Conservation (phyloP, 2,113 vertebrate species). For the Tringa solitaria region DNA sequence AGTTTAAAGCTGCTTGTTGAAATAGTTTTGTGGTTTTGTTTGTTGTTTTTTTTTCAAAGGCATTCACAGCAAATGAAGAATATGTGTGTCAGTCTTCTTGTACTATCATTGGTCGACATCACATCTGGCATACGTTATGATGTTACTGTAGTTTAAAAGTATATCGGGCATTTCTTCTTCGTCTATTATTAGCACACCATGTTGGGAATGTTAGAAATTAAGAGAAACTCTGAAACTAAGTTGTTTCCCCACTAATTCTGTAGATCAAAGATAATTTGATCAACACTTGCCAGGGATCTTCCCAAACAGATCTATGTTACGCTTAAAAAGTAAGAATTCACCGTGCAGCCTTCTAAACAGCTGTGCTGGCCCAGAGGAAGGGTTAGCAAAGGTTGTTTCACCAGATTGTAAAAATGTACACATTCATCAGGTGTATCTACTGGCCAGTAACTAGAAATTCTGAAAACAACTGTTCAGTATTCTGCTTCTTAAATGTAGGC, state of each 20-base stretch:
- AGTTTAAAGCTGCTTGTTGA: background rate
- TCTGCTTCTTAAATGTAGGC: background rate
- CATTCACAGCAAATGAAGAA: background rate
- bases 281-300: background rate
- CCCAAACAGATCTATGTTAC: background rate
- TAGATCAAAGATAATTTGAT: background rate
- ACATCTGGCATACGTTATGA: background rate
- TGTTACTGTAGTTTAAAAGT: background rate
- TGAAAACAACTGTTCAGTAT: background rate
- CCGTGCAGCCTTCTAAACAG: background rate
- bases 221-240: background rate
- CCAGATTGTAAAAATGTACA: background rate
- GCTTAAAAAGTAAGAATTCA: background rate
- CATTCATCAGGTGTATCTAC: background rate
- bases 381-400: background rate
- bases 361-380: background rate
- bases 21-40: background rate
- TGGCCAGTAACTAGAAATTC: background rate
- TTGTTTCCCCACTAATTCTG: background rate
- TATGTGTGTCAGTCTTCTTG: background rate
- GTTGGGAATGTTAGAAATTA: background rate
- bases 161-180: background rate
- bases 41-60: background rate
- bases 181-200: background rate
- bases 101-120: background rate